Conservation (phyloP, 2,888 invertebrate species). For the Gortyna flavago region DNA sequence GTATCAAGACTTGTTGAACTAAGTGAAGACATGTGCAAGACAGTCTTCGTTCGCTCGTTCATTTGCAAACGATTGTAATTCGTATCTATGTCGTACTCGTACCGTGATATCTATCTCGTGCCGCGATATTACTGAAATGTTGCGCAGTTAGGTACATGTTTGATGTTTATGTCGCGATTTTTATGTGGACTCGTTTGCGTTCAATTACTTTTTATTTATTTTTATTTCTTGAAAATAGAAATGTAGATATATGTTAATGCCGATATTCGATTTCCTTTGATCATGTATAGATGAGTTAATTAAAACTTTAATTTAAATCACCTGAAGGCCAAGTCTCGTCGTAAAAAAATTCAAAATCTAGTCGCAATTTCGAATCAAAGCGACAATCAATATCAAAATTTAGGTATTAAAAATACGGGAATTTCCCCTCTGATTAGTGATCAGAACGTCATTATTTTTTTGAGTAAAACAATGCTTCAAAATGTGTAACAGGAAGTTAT, state of each 20-base stretch:
- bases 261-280: neutral
- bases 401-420: neutral
- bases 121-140: constrained; percentile 60
- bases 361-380: neutral
- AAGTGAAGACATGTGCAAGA: constrained; percentile 83
- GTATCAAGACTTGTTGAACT: constrained; percentile 73
- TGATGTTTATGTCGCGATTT: constrained; percentile 53
- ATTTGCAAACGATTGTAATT: constrained; percentile 87
- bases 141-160: constrained; percentile 60
- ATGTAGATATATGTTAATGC: neutral
- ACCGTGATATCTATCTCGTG: constrained; percentile 49
- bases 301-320: neutral
- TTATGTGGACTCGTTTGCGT: constrained; percentile 54
- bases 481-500: neutral
- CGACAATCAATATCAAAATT: neutral
- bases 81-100: constrained; percentile 62
- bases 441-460: neutral
- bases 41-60: constrained; percentile 82
- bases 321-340: neutral
- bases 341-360: neutral
- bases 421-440: neutral
- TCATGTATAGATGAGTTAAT: neutral
- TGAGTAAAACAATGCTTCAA: neutral
- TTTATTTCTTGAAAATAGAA: constrained; percentile 18
- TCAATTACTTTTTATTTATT: constrained; percentile 47